These are phyloP conservation scores for Hanleya hanleyi DNA, from an alignment of 2,888 invertebrate species.

Conservation along the genomic window DNA sequence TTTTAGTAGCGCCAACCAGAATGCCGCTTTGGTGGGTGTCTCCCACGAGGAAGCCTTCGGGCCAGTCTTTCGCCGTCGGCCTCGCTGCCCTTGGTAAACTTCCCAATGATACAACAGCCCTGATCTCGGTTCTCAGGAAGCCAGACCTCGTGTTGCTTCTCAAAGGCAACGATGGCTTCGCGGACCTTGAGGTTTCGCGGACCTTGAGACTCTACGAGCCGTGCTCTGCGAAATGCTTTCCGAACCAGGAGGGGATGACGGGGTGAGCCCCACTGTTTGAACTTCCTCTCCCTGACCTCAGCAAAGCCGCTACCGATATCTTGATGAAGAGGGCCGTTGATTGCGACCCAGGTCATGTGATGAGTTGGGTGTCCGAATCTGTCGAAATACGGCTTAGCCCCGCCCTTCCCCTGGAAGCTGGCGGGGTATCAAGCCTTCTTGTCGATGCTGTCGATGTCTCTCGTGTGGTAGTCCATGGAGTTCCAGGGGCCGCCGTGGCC, in stretches of 20 bases:
- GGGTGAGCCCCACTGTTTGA: constrained; percentile 4
- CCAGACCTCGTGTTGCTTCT: constrained; percentile 11
- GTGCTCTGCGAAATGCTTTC: constrained; percentile 11
- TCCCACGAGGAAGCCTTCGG: background rate
- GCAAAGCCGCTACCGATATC: too few species aligned
- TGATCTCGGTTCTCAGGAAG: background rate
- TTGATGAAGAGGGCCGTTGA: constrained; percentile 4
- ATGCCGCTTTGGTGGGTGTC: background rate
- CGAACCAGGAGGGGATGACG: constrained; percentile 21
- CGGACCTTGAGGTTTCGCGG: background rate
- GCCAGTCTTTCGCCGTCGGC: background rate
- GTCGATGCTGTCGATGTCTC: background rate
- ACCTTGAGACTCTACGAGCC: background rate
- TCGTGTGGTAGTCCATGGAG: background rate
- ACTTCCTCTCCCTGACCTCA: background rate
- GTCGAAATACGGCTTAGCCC: constrained; percentile 16
- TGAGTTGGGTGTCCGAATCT: constrained; percentile 21
- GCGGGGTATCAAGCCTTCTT: too few species aligned
- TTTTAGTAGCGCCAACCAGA: background rate
- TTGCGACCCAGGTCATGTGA: constrained; percentile 12
- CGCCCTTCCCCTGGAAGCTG: constrained; percentile 8
- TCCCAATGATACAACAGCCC: background rate
- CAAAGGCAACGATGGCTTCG: constrained; percentile 13
- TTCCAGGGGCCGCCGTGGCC: constrained; percentile 24
- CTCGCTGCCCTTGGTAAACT: constrained; percentile 16